A percentile compares a stretch with the other conserved stretches of the same genome.
phyloP scores from a whole-genome alignment of 2,888 invertebrate species.

The Megamerina dolium region DNA sequence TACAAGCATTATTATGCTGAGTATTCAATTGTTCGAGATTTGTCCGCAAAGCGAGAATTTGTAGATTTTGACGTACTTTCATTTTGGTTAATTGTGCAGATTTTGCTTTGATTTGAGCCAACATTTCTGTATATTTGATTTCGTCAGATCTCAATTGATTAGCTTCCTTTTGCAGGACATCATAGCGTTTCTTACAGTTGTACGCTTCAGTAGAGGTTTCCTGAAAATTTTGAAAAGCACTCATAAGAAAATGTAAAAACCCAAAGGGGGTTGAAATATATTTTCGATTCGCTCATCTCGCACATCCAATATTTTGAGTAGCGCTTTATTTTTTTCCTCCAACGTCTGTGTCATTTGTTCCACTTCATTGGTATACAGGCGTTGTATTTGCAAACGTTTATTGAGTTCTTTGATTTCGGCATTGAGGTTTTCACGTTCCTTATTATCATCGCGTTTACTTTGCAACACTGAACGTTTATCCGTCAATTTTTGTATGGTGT shows the following conservation, averaged over 20 bases:
- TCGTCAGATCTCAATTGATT: conserved; percentile 35
- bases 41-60: conserved; percentile 44
- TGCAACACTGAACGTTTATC: conserved; percentile 33
- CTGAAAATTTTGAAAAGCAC: no score
- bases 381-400: conserved; percentile 43
- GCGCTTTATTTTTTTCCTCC: conserved; percentile 44
- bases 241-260: neutral
- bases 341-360: conserved; percentile 39
- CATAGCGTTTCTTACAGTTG: conserved; percentile 41
- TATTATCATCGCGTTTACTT: conserved; percentile 38
- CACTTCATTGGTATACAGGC: conserved; percentile 41
- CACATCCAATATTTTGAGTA: conserved; percentile 45
- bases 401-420: conserved; percentile 44
- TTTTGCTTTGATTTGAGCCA: conserved; percentile 31
- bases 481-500: conserved; percentile 37
- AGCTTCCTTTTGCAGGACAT: conserved; percentile 37
- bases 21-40: conserved; percentile 43
- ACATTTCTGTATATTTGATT: conserved; percentile 35
- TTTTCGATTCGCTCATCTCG: conserved; percentile 5
- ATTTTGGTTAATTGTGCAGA: conserved; percentile 39
- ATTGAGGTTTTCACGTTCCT: conserved; percentile 43
- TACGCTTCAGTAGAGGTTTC: conserved; percentile 46
- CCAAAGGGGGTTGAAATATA: neutral
- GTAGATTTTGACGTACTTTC: conserved; percentile 46
- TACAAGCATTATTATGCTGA: conserved; percentile 39